Base-by-base conservation (phyloP, 2,797 vertebrate species). In the Odontamblyopus rebecca region DNA sequence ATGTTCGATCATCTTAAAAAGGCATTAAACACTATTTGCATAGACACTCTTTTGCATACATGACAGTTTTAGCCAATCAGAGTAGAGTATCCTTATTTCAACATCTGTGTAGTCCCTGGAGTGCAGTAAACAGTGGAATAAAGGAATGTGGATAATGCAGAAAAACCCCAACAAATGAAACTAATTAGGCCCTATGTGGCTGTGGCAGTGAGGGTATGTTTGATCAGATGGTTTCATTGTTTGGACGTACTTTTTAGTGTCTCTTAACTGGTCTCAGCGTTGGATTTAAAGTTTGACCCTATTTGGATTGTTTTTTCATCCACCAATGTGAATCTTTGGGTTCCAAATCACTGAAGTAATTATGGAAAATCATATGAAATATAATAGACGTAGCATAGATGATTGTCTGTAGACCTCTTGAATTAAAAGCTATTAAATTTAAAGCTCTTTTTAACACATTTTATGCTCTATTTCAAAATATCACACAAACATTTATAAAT, bases 31-130 rank as follows among this genome's bases (percentile, higher is more conserved):
- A 35, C 3, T 38, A 38, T 27, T 15, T 65, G 6, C 3, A 27
- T 2, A 4, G 38, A 16, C 2, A 50, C 2, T 11, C 26, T 64
- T 19, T 61, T 56, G 38, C 41, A 70, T 67, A n/a, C 1, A 26
- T 30, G 64, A 67, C 66, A 72, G 61, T 75, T 61, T 59, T 73
- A 73, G 66, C 70, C 81, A 16, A 35, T 75, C 59, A 67, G 23
- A n/a, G 59, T 29, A 74, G 27, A 61, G 67, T 59, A 32, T 61
- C 38, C 44, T 59, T 1, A 75, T 76, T 79, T 72, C 32, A 73
- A 76, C 82, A 81, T 81, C 73, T 56, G 26, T 15, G 12, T 15
- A 48, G 44, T 13, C 44, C 44, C 44, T 15, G 44, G 75, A 79
- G 41, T 2, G n/a, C 35, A 60, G 12, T 51, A 23, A 70, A 76